phyloP scores from a whole-genome alignment of 2,888 invertebrate species.

The Yponomeuta plumbellus region DNA sequence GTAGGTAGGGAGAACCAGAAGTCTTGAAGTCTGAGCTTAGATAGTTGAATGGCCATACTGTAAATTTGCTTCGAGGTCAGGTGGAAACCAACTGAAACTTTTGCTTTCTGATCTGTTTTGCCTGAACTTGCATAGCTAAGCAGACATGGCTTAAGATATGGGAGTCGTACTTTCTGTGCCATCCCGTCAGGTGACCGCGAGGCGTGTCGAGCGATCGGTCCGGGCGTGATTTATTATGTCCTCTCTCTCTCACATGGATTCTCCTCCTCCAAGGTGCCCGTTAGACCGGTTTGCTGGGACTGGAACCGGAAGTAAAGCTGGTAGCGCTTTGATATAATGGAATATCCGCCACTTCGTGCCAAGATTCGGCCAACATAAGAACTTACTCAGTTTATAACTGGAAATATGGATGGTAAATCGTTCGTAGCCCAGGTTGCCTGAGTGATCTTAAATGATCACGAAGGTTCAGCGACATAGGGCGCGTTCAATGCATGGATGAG shows the following conservation, averaged over 20 bases:
- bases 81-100: neutral
- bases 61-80: neutral
- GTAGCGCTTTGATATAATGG: too few species aligned
- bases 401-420: too few species aligned
- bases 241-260: neutral
- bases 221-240: slow-evolving; percentile 36
- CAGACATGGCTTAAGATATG: neutral
- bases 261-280: slow-evolving; percentile 3
- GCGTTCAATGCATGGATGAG: too few species aligned
- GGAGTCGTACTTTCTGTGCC: neutral
- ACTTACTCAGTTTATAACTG: too few species aligned
- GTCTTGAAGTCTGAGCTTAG: neutral
- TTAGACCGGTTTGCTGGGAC: too few species aligned
- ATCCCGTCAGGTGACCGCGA: slow-evolving; percentile 1
- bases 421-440: too few species aligned
- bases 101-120: neutral
- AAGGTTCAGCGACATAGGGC: too few species aligned
- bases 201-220: slow-evolving; percentile 32
- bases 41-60: neutral
- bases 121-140: neutral
- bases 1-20: neutral
- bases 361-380: too few species aligned
- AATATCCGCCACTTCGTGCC: too few species aligned
- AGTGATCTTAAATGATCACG: too few species aligned
- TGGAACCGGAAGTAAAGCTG: too few species aligned